phyloP scores from a whole-genome alignment of 1,140 invertebrate species.

The Drosophila mojavensis region DNA sequence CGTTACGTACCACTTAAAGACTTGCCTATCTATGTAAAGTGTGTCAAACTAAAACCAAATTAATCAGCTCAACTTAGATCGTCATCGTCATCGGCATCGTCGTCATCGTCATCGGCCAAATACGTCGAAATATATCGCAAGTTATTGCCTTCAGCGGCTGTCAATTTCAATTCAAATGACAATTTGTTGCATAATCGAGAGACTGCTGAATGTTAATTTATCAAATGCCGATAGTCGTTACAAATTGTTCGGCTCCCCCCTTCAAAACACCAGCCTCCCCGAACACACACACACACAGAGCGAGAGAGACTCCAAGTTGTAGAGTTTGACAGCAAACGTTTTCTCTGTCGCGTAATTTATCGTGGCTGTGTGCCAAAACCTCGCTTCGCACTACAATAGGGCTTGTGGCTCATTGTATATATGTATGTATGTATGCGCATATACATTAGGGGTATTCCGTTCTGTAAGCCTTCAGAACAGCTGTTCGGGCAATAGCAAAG shows the following conservation, averaged over 20 bases:
- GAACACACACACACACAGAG: conserved; percentile 6
- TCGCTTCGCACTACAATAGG: conserved; percentile 9
- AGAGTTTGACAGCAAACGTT: conserved; percentile 43
- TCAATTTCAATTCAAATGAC: conserved; percentile 78
- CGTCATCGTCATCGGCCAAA: conserved; percentile 23
- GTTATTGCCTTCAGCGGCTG: conserved; percentile 53
- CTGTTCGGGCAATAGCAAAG: not conserved
- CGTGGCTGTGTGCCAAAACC: conserved; percentile 38
- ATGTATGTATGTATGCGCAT: too few relatives aligned
- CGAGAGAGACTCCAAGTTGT: conserved; percentile 5
- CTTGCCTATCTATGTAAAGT: conserved; percentile 39
- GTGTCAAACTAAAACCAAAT: conserved; percentile 70
- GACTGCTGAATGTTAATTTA: conserved; percentile 79
- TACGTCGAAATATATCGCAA: conserved; percentile 38
- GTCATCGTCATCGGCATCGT: conserved; percentile 19
- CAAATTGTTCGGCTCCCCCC: conserved; percentile 71
- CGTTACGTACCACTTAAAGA: not conserved
- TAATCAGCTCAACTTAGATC: conserved; percentile 64
- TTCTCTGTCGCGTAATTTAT: conserved; percentile 48
- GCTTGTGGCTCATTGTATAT: not conserved
- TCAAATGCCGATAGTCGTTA: conserved; percentile 75
- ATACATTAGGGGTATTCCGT: not conserved
- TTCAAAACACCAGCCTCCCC: conserved; percentile 25
- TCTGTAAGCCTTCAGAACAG: not conserved
- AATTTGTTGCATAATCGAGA: conserved; percentile 80